Evolutionary conservation across 1,140 invertebrate species (phyloP).

Genomic region (Listronotus bonariensis): DNA sequence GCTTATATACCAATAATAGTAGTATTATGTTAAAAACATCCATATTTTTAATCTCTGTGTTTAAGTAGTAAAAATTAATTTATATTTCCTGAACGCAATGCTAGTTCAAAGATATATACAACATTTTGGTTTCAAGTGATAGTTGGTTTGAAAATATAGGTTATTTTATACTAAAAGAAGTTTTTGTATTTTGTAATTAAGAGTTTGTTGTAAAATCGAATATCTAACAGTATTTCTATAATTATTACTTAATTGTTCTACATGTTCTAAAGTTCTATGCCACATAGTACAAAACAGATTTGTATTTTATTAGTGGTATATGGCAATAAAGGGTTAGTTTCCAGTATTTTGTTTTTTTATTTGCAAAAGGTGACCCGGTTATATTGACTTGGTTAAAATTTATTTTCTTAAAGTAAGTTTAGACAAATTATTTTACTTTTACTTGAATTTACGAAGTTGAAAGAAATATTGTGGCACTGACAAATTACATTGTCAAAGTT

Average conservation of each 20-base stretch:
- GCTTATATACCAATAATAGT: too few species aligned
- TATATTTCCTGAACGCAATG: too few species aligned
- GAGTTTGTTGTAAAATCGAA: constrained; percentile 18
- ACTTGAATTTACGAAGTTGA: too few species aligned
- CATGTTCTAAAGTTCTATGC: constrained; percentile 36
- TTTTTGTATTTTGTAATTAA: constrained; percentile 27
- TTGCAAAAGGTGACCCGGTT: too few species aligned
- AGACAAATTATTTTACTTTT: too few species aligned
- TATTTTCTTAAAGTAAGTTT: too few species aligned
- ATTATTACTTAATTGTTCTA: constrained; percentile 18
- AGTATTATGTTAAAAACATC: too few species aligned
- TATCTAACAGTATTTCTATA: constrained; percentile 30
- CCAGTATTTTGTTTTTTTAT: constrained; percentile 28
- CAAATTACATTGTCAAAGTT: too few species aligned
- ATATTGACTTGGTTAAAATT: too few species aligned
- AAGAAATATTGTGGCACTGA: too few species aligned
- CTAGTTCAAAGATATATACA: constrained; percentile 7
- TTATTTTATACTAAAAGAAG: constrained; percentile 26
- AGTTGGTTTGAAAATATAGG: constrained; percentile 18
- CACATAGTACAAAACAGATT: constrained; percentile 47
- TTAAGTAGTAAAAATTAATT: too few species aligned
- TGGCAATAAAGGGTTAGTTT: constrained; percentile 57
- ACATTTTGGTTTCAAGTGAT: constrained; percentile 1
- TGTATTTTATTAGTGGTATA: constrained; percentile 51
- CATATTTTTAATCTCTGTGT: too few species aligned